Evolutionary conservation across 2,113 vertebrate genomes (phyloP), one percentile per base, ranked within the genome.

Genomic region (Carassius gibelio): DNA sequence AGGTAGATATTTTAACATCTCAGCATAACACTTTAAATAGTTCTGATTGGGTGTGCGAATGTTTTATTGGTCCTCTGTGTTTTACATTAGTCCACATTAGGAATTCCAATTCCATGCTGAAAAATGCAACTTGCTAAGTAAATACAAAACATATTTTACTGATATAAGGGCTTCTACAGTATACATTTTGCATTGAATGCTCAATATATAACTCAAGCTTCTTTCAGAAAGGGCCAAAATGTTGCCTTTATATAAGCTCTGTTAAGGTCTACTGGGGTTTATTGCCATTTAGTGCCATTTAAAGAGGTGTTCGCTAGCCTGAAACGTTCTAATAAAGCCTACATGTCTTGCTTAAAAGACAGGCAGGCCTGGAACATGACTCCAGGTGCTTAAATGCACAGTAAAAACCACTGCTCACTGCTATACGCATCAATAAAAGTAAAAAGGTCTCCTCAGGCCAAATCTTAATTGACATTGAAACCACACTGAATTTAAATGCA

Each of bases 381-480:
- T 86, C 75, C 68, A 86, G 76, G 86, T 86, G n/a, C 71, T 88
- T 89, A 88, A 88, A 84, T 76, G 42, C 84, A 72, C 84, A 88
- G 82, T 75, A 88, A 89, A 90, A 87, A 80, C 7, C 83, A 66
- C 85, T 85, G 72, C 61, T 85, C 77, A 69, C 81, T 84, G 88
- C 90, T 79, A 84, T 75, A 89, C 50, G 69, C 86, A 91, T 90
- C 90, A 92, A 91, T 93, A 90, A 92, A 92, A 87, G 85, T 14
- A 88, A 78, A 92, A 91, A 82, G 78, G n/a, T 77, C 88, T 93
- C 90, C 91, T 91, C 89, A 68, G 89, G 91, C 84, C 1, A 88
- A 30, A 84, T 92, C 89, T 90, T 93, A 93, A 93, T 93, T 93
- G 89, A 76, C 85, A 88, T 72, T 85, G 80, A 88, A 93, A 82